Base-by-base conservation (phyloP, 2,797 vertebrate species). In the Peromyscus attwateri region DNA sequence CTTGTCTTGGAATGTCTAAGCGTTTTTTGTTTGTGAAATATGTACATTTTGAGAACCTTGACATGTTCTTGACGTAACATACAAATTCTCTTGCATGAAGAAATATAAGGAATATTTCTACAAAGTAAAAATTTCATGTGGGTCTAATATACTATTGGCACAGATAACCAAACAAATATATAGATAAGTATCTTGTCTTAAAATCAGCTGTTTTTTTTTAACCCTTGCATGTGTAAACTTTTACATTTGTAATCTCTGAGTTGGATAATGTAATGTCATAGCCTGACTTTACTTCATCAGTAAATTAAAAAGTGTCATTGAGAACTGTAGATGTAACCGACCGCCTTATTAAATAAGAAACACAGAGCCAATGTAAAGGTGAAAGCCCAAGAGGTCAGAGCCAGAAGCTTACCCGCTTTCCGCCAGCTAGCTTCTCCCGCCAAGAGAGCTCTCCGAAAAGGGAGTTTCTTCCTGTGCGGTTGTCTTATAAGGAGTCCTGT, bases 171-270 rank as follows among this genome's bases (percentile, higher is more conserved):
- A 55, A 62, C 25, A 34, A 57, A 76, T 55, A 83, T 60, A 49
- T 3, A 46, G 29, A 77, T 71, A 66, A 31, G 27, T 64, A 79
- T 83, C 11, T 57, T 57, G n/a, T 40, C 37, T 94, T 95, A 71
- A 94, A 80, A 75, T 76, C 14, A 52, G n/a, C 23, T 55, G 79
- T 34, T 87, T 66, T 92, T 34, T 87, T 66, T 92, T 87, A 80
- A 60, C 4, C 27, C 14, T 75, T 77, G 9, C 57, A 14, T 94
- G 27, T 90, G 9, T 71, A 13, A 6, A 31, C 12, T 23, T 68
- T 2, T 66, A n/a, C 19, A 2, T 17, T 14, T 57, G 12, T 31
- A 66, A 21, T 21, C 21, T 71, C 7, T 92, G 7, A 16, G 1
- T 57, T 29, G 1, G 31, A 46, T 73, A 75, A 66, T 70, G 76